A percentile compares a stretch with the other conserved stretches of the same genome.
These are phyloP conservation scores for Meles meles DNA, from an alignment of 2,113 vertebrate genomes.

Conservation along the genomic window DNA sequence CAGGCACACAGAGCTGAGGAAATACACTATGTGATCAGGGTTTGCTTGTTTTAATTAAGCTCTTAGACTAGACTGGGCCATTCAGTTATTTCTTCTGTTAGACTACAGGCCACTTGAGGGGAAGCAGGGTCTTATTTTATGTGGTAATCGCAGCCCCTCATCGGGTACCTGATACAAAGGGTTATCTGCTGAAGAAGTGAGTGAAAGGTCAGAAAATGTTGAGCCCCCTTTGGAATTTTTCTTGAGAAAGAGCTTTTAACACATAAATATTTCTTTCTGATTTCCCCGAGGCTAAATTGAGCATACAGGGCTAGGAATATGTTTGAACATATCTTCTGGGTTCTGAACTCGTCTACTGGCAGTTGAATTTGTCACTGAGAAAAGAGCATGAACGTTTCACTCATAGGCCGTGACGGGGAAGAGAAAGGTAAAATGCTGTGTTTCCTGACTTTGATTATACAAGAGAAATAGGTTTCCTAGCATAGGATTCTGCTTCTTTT, in stretches of 20 bases:
- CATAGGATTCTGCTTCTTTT: background rate
- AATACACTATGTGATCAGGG: accelerated
- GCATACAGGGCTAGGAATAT: constrained; percentile 33
- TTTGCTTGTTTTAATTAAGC: background rate
- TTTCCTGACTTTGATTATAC: background rate
- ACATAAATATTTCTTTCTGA: constrained; percentile 69
- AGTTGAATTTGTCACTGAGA: constrained; percentile 48
- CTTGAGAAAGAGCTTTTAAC: constrained; percentile 64
- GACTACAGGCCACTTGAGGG: background rate
- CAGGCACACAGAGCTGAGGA: background rate
- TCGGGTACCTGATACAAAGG: no score
- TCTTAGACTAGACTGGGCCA: accelerated
- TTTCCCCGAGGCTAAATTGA: constrained; percentile 59
- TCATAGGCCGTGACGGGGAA: constrained; percentile 31
- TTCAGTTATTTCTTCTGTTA: background rate
- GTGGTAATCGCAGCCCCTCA: background rate
- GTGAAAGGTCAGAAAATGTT: constrained; percentile 47
- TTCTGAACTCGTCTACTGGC: constrained; percentile 31
- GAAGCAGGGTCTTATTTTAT: background rate
- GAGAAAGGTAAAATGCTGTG: constrained; percentile 50
- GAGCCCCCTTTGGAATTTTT: constrained; percentile 34
- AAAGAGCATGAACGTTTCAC: constrained; percentile 50
- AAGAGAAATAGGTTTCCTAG: background rate
- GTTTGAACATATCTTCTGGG: constrained; percentile 67
- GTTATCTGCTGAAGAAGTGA: background rate